Evolutionary conservation across 37 sponge, comb jelly and placozoan species (phyloP), one percentile per base, ranked within the genome.

Genomic region (Dysidea cf. avara): DNA sequence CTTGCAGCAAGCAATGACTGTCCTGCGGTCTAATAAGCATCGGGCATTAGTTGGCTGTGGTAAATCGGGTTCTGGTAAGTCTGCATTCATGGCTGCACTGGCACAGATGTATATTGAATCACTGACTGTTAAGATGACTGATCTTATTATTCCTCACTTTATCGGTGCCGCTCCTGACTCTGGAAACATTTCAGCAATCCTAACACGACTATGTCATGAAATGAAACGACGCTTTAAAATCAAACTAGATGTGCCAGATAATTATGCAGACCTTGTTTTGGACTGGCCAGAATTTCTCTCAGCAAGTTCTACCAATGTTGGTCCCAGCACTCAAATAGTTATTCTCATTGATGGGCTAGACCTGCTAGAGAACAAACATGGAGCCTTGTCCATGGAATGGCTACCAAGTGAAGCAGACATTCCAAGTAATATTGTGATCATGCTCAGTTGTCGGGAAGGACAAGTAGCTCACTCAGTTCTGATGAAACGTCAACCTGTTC

Each of bases 61-160:
- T 14, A 92, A 96, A 48, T 83, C 89, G 20, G 96, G 96, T 2
- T 88, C 81, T 36, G 96, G 96, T 1, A 96, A 92, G 69, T 84
- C 93, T 33, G 88, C 96, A 22, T 81, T 96, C 73, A 89, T 96
- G 93, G 90, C 87, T 59, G 85, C 84, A 21, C 33, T 87, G 17
- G 76, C 87, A 25, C 81, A 84, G 49, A 66, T 86, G 59, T 80
- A 65, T 60, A 65, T 39, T 30, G 69, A 69, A 3, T 56, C 69
- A 24, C 28, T 30, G 13, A 20, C 26, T 14, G 34, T 60, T 39
- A 69, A 20, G 12, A 25, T 72, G 1, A 7, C 61, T 18, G 68
- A 54, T 21, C 51, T 69, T 14, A 70, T 96, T 12, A 33, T 91
- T 24, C 40, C 84, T 17, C 96, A 96, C 83, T 92, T 92, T 61